These are phyloP conservation scores for Zaprionus camerounensis DNA, from an alignment of 1,140 invertebrate genomes.

Conservation along the genomic window DNA sequence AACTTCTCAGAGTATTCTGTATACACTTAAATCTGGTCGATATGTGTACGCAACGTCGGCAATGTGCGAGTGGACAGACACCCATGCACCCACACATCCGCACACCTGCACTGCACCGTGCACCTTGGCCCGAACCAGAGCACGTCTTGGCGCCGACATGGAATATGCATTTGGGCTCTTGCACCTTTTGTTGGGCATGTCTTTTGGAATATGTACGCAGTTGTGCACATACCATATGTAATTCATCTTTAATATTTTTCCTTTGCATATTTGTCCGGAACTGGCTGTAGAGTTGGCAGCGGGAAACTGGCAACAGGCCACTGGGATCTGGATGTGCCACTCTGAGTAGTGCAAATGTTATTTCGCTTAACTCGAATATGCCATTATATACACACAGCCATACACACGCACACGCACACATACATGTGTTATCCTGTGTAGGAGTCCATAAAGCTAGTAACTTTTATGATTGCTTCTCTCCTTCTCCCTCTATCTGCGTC, in stretches of 20 bases:
- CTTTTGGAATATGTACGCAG: constrained; percentile 7
- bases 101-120: not conserved
- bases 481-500: constrained; percentile 24
- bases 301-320: not conserved
- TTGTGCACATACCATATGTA: constrained; percentile 44
- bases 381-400: constrained; percentile 43
- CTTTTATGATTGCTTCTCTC: constrained; percentile 50
- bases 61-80: not conserved
- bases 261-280: constrained; percentile 64
- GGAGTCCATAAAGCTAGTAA: constrained; percentile 51
- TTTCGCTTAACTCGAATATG: constrained; percentile 65
- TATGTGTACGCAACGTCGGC: not conserved
- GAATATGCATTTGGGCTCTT: constrained; percentile 13
- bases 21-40: not conserved
- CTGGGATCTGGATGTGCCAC: not conserved
- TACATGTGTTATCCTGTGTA: not conserved
- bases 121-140: not conserved
- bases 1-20: not conserved
- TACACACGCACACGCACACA: not conserved
- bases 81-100: not conserved
- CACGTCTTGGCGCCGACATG: not conserved
- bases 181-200: constrained; percentile 22
- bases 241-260: constrained; percentile 78
- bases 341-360: constrained; percentile 50
- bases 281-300: constrained; percentile 26